These are phyloP conservation scores for Chrysolina americana DNA, from an alignment of 2,888 invertebrate species.

Conservation along the genomic window DNA sequence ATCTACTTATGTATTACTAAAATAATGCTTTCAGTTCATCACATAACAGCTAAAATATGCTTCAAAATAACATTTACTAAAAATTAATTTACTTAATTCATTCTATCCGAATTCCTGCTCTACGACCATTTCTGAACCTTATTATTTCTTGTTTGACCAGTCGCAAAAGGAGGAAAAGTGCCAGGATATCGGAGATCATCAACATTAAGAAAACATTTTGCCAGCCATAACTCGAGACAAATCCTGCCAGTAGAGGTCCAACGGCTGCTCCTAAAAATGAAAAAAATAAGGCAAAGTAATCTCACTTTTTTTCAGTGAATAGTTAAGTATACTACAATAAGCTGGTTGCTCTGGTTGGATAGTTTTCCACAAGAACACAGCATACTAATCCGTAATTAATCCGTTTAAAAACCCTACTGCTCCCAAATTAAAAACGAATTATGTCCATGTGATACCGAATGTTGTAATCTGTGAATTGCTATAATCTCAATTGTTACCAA, in stretches of 20 bases:
- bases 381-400: no score
- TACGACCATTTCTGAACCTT: conserved; percentile 51
- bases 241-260: conserved; percentile 91
- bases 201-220: conserved; percentile 92
- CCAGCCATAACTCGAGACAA: conserved; percentile 85
- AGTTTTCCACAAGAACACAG: no score
- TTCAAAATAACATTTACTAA: background rate
- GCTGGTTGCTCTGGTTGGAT: no score
- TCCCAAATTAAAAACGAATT: no score
- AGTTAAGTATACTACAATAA: no score
- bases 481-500: no score
- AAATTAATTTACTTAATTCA: conserved; percentile 29
- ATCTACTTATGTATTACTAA: no score
- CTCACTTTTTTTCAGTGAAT: no score
- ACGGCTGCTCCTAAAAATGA: conserved; percentile 85
- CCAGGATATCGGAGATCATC: conserved; percentile 84
- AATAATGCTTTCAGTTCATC: conserved; percentile 2
- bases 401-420: no score
- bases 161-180: conserved; percentile 79
- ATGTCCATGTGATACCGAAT: no score
- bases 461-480: no score
- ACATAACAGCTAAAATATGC: background rate
- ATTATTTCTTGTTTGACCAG: conserved; percentile 70
- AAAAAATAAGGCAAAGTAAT: no score
- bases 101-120: conserved; percentile 51